Evolutionary conservation across 2,888 invertebrate genomes (phyloP).

Genomic region (Synergus gifuensis): DNA sequence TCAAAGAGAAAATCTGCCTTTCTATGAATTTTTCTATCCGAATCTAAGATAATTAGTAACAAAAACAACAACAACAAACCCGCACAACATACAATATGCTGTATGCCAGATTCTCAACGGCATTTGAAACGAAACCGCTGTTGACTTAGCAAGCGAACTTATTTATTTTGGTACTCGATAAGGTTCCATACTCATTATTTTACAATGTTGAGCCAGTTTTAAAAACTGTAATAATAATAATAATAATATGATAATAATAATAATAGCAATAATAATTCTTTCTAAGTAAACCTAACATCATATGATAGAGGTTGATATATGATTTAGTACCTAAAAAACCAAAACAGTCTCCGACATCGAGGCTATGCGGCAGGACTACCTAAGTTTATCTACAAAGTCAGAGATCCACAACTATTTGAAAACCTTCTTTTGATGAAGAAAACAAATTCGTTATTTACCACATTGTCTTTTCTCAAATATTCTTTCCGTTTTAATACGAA

Average conservation of each 20-base stretch:
- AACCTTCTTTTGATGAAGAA: background rate
- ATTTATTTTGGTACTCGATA: constrained; percentile 77
- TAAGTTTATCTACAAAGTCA: constrained; percentile 59
- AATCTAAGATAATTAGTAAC: constrained; percentile 59
- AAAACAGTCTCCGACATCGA: constrained; percentile 67
- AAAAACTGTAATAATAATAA: constrained; percentile 68
- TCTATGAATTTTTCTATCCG: constrained; percentile 42
- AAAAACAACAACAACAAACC: constrained; percentile 66
- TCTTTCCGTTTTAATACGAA: background rate
- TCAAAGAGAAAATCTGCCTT: background rate
- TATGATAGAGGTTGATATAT: constrained; percentile 73
- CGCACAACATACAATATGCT: constrained; percentile 63
- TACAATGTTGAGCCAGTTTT: constrained; percentile 76
- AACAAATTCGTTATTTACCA: background rate
- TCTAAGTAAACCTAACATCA: constrained; percentile 74
- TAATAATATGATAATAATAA: constrained; percentile 68
- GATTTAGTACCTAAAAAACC: constrained; percentile 73
- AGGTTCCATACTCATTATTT: constrained; percentile 73
- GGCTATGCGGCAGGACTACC: constrained; percentile 63
- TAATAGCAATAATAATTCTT: constrained; percentile 66
- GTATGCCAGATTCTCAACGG: constrained; percentile 41
- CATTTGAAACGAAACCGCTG: constrained; percentile 52
- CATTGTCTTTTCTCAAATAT: constrained; percentile 22
- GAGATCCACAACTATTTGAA: constrained; percentile 28
- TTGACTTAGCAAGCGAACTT: constrained; percentile 74